Evolutionary conservation across 2,888 invertebrate genomes (phyloP).

Genomic region (Lottia gigantea): DNA sequence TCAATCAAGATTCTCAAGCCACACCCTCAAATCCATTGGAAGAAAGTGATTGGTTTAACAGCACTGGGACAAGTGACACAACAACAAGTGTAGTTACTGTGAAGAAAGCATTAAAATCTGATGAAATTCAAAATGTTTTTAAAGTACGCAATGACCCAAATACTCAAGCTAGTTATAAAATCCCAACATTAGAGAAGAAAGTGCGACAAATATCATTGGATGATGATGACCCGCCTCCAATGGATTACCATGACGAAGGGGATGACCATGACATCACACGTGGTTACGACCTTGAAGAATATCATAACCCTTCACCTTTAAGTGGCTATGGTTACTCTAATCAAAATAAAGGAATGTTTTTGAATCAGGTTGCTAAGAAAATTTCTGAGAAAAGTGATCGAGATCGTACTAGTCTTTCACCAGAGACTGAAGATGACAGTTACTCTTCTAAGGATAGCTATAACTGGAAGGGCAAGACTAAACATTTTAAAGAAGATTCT

Average conservation of each 20-base stretch:
- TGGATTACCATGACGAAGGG: slow-evolving; percentile 46
- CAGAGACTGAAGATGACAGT: slow-evolving; percentile 30
- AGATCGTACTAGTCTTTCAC: not conserved
- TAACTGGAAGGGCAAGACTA: slow-evolving; percentile 24
- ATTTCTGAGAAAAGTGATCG: slow-evolving; percentile 2
- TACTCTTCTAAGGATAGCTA: slow-evolving; percentile 35
- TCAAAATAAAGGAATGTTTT: slow-evolving; percentile 5
- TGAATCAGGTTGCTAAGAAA: slow-evolving; percentile 2
- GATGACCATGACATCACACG: slow-evolving; percentile 50
- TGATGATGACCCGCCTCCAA: slow-evolving; percentile 51
- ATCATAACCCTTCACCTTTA: slow-evolving; percentile 6
- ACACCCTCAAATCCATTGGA: not conserved
- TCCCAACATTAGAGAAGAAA: slow-evolving; percentile 18
- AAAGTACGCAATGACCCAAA: slow-evolving; percentile 47
- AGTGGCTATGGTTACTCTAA: not conserved
- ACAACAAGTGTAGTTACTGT: slow-evolving; percentile 36
- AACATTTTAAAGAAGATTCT: slow-evolving; percentile 47
- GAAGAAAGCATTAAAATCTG: slow-evolving; percentile 45
- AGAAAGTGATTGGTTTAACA: slow-evolving; percentile 3
- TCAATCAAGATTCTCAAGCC: not conserved
- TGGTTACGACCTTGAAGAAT: slow-evolving; percentile 54
- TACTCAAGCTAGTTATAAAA: slow-evolving; percentile 32
- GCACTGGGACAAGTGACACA: slow-evolving; percentile 1
- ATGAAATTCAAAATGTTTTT: slow-evolving; percentile 53
- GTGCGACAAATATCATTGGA: slow-evolving; percentile 18